Evolutionary conservation across 2,888 invertebrate species (phyloP).

Genomic region (Cantharis nigra): DNA sequence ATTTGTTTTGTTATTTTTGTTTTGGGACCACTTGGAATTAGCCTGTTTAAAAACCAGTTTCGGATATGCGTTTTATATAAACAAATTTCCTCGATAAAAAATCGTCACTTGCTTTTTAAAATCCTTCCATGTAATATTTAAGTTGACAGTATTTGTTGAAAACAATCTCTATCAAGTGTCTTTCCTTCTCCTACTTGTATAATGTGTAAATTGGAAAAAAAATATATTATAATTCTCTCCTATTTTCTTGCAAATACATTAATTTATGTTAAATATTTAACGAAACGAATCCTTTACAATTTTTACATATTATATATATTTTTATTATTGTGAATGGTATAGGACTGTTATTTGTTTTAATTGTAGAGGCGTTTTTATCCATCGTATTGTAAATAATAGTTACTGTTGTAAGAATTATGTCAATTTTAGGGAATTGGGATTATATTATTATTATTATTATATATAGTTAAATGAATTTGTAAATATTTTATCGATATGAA

Average conservation of each 20-base stretch:
- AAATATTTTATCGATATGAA: slow-evolving; percentile 62
- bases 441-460: slow-evolving; percentile 37
- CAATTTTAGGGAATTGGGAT: slow-evolving; percentile 74
- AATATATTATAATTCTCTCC: slow-evolving; percentile 39
- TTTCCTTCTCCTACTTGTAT: slow-evolving; percentile 14
- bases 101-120: neutral
- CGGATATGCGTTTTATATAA: neutral
- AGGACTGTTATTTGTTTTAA: slow-evolving; percentile 52
- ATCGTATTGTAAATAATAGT: slow-evolving; percentile 46
- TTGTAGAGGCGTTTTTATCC: slow-evolving; percentile 34
- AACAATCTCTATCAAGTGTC: slow-evolving; percentile 25
- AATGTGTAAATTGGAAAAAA: slow-evolving; percentile 33
- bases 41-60: neutral
- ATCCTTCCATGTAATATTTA: slow-evolving; percentile 33
- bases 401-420: slow-evolving; percentile 68
- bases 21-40: slow-evolving; percentile 1
- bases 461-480: slow-evolving; percentile 60
- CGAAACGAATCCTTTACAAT: neutral
- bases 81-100: neutral
- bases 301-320: slow-evolving; percentile 41
- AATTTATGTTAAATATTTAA: slow-evolving; percentile 5
- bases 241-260: slow-evolving; percentile 5
- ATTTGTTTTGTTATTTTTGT: slow-evolving; percentile 1
- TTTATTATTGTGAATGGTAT: slow-evolving; percentile 49
- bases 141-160: slow-evolving; percentile 32